These are phyloP conservation scores for Amyelois transitella DNA, from an alignment of 1,140 invertebrate genomes.

Conservation along the genomic window DNA sequence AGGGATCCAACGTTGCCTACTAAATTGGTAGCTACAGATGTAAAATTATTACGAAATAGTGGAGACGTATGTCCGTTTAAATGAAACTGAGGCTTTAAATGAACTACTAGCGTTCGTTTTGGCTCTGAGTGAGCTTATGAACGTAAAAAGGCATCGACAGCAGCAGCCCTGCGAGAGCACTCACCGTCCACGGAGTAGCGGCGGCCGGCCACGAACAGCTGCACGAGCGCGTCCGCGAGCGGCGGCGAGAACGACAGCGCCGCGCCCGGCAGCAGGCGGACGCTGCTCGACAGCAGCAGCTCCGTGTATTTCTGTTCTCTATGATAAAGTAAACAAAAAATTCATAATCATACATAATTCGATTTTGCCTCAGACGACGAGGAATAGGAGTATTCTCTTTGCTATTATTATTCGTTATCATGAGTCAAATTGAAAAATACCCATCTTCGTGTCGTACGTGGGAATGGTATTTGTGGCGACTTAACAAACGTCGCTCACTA, in stretches of 20 bases:
- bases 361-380: no score
- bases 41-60: no score
- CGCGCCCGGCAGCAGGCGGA: constrained; percentile 38
- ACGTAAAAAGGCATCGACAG: background rate
- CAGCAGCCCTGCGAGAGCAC: background rate
- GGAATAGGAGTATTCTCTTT: no score
- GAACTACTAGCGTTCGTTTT: background rate
- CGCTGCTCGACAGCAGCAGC: constrained; percentile 16
- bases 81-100: background rate
- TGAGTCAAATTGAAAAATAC: background rate
- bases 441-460: background rate
- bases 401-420: background rate
- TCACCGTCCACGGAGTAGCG: constrained; percentile 13
- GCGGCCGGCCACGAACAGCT: constrained; percentile 4
- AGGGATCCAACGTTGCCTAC: no score
- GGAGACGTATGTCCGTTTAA: constrained; percentile 14
- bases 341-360: no score
- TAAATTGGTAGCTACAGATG: no score
- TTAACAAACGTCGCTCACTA: background rate
- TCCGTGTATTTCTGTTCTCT: constrained; percentile 24
- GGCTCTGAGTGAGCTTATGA: background rate
- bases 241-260: constrained; percentile 21
- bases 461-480: background rate
- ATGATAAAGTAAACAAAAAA: background rate
- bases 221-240: constrained; percentile 13